These are phyloP conservation scores for Zele albiditarsus DNA, from an alignment of 2,888 invertebrate species.

Conservation along the genomic window DNA sequence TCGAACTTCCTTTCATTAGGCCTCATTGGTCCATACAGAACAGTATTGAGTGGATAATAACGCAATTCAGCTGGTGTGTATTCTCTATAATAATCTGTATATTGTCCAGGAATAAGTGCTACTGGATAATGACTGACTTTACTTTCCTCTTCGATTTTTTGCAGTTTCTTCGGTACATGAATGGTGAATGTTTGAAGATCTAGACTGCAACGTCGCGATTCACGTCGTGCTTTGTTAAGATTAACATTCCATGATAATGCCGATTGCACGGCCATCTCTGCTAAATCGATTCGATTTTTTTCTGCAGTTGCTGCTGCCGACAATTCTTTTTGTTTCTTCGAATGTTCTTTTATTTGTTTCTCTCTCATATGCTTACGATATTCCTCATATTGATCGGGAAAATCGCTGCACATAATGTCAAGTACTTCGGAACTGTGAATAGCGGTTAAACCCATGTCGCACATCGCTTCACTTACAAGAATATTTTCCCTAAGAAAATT, in stretches of 20 bases:
- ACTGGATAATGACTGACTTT: conserved; percentile 87
- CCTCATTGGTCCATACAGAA: conserved; percentile 79
- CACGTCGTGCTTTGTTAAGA: conserved; percentile 85
- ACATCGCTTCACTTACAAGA: conserved; percentile 91
- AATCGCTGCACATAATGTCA: conserved; percentile 96
- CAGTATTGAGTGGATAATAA: conserved; percentile 94
- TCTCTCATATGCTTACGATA: conserved; percentile 84
- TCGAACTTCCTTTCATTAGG: conserved; percentile 73
- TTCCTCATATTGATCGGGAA: conserved; percentile 95
- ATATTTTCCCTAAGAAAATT: conserved; percentile 89
- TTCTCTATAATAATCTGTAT: conserved; percentile 86
- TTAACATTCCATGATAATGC: conserved; percentile 92
- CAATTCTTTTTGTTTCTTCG: conserved; percentile 79
- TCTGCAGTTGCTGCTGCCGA: conserved; percentile 75
- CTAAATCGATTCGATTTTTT: conserved; percentile 79
- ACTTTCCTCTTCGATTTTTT: conserved; percentile 74
- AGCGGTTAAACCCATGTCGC: conserved; percentile 94
- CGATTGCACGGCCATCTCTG: conserved; percentile 88
- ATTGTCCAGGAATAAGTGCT: conserved; percentile 97
- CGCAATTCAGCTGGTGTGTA: conserved; percentile 90
- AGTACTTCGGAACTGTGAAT: conserved; percentile 93
- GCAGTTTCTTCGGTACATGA: conserved; percentile 81
- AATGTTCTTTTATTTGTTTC: conserved; percentile 81
- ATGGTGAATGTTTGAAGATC: conserved; percentile 94
- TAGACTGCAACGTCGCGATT: conserved; percentile 86